Evolutionary conservation across 2,797 vertebrate genomes (phyloP).

Genomic region (Mycteria americana): DNA sequence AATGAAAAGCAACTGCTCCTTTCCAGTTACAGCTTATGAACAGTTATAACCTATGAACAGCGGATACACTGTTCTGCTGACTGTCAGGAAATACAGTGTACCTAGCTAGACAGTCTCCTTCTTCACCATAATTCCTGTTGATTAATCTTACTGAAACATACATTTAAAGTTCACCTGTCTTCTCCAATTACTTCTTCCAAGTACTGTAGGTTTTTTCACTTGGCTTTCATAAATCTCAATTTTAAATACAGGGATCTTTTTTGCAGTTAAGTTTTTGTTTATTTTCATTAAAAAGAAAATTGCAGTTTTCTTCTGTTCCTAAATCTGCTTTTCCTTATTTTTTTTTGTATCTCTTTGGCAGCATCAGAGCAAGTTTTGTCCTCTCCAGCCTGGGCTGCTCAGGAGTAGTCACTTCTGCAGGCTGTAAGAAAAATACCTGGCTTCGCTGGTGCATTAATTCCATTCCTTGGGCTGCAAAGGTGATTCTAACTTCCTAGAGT

Average conservation of each 20-base stretch:
- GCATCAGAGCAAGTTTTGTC: background rate
- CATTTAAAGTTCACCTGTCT: background rate
- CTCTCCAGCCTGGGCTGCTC: background rate
- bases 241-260: background rate
- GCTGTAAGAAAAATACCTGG: background rate
- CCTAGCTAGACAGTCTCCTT: background rate
- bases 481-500: background rate
- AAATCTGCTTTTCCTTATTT: background rate
- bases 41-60: background rate
- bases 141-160: background rate
- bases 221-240: background rate
- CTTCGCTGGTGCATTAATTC: background rate
- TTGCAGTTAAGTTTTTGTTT: background rate
- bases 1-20: conserved; percentile 16
- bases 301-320: background rate
- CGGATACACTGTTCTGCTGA: background rate
- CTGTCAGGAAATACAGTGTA: background rate
- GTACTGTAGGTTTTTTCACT: background rate
- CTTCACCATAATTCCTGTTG: background rate
- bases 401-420: background rate
- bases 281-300: background rate
- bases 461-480: background rate
- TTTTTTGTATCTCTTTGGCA: background rate
- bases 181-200: background rate
- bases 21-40: background rate